Base-by-base conservation (phyloP, 2,113 vertebrate species). In the Arothron firmamentum region DNA sequence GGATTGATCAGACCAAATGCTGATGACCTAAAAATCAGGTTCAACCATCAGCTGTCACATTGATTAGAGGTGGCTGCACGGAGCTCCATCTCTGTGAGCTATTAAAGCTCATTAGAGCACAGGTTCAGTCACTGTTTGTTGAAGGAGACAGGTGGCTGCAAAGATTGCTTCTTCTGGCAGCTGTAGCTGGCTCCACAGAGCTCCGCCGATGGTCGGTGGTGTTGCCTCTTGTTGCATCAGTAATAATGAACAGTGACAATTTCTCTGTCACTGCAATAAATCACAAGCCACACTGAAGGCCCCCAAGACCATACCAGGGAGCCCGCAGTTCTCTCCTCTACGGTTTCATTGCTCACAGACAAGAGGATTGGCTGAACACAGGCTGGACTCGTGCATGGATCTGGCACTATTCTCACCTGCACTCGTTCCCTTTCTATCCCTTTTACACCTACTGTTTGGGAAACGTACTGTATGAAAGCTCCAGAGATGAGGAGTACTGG, bases 231-330 rank as follows among this genome's bases (percentile, higher is more conserved):
- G 84, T 87, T 88, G 77, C 82, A 75, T 87, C 83, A 81, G 82
- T 75, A 71, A 75, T 88, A 90, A 90, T 86, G 75, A 89, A 83
- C 81, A 85, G 70, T 84, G 89, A 90, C 90, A 89, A 81, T 83
- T 75, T 85, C 64, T 68, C 73, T 59, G 62, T 71, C 65, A 65
- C 68, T 75, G 81, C 74, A 72, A 83, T 87, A 87, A 87, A 88
- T 89, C 83, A 87, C 65, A 70, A 66, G 62, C 74, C 66, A 68
- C 71, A 58, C 65, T 71, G 65, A 59, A 72, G 80, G 75, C 75
- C 43, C 70, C 43, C 60, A 69, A 31, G 70, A 75, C 75, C 62
- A 34, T 67, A 70, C 67, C 62, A 20, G 69, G 81, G 66, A 81
- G 68, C 70, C 18, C 18, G 62, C 67, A n/a, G 74, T 56, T 74